These are phyloP conservation scores for Dermatophagoides farinae DNA, from an alignment of 1,140 invertebrate species.

Conservation along the genomic window DNA sequence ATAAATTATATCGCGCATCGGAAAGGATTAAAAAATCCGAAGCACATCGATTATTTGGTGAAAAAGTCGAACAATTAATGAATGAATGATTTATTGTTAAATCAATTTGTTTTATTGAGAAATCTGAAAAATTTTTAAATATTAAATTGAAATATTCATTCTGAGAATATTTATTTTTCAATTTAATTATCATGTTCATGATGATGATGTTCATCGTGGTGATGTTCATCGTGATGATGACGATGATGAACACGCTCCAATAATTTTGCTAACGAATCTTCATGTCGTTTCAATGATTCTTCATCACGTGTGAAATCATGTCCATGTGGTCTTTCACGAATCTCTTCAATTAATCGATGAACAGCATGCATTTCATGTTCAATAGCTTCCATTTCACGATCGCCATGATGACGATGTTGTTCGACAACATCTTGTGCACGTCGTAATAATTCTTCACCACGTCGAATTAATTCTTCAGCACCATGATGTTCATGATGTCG, in stretches of 20 bases:
- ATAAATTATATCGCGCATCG: too few species aligned
- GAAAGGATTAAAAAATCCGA: too few species aligned
- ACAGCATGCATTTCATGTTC: neutral
- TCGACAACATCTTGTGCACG: neutral
- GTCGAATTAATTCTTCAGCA: neutral
- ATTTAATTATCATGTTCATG: too few species aligned
- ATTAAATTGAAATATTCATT: too few species aligned
- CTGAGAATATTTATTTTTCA: too few species aligned
- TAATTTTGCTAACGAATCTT: neutral
- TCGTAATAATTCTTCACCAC: neutral
- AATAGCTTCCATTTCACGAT: neutral
- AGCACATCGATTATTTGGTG: too few species aligned
- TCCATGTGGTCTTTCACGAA: neutral
- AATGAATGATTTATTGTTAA: too few species aligned
- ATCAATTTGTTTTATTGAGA: too few species aligned
- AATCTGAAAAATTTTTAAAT: too few species aligned
- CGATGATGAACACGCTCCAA: neutral
- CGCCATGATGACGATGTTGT: neutral
- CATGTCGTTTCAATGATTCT: neutral
- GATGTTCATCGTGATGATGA: too few species aligned
- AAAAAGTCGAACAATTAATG: too few species aligned
- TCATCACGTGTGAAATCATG: neutral
- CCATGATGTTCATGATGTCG: neutral
- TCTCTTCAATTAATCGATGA: neutral
- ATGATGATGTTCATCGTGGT: too few species aligned